phyloP scores from a whole-genome alignment of 2,113 vertebrate species.

The Aegotheles bennettii region DNA sequence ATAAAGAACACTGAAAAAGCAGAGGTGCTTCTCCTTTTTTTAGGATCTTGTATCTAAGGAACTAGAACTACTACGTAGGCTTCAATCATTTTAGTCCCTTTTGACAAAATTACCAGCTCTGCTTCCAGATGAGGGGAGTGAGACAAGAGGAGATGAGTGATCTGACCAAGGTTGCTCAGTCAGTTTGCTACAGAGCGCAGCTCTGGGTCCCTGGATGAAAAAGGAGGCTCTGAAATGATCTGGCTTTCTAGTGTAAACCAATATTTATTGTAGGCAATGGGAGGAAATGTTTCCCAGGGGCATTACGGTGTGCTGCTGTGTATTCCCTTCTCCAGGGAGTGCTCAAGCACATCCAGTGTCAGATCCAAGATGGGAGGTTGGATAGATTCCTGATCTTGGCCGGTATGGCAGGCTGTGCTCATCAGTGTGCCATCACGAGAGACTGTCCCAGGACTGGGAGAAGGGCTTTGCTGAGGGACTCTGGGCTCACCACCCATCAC shows the following conservation, averaged over 20 bases:
- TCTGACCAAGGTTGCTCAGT: not conserved
- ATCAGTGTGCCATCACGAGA: too few relatives aligned
- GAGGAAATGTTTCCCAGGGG: not conserved
- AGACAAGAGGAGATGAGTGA: not conserved
- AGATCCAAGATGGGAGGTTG: not conserved
- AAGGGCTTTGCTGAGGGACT: not conserved
- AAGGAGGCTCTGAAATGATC: not conserved
- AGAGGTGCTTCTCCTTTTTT: not conserved
- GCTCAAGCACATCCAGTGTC: not conserved
- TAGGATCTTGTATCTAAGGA: not conserved
- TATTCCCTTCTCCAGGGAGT: not conserved
- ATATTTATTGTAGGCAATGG: not conserved
- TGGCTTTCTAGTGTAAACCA: not conserved
- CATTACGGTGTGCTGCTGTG: accelerated
- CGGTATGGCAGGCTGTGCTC: not conserved
- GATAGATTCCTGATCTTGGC: not conserved
- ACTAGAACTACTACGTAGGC: not conserved
- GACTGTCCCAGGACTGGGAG: not conserved
- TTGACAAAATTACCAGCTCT: not conserved
- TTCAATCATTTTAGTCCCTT: not conserved
- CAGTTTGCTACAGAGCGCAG: not conserved
- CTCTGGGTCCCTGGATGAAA: not conserved
- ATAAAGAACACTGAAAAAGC: not conserved
- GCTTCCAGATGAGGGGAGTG: not conserved
- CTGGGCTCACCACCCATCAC: not conserved